Conservation (phyloP, 1,140 invertebrate genomes). For the Venturia canescens region DNA sequence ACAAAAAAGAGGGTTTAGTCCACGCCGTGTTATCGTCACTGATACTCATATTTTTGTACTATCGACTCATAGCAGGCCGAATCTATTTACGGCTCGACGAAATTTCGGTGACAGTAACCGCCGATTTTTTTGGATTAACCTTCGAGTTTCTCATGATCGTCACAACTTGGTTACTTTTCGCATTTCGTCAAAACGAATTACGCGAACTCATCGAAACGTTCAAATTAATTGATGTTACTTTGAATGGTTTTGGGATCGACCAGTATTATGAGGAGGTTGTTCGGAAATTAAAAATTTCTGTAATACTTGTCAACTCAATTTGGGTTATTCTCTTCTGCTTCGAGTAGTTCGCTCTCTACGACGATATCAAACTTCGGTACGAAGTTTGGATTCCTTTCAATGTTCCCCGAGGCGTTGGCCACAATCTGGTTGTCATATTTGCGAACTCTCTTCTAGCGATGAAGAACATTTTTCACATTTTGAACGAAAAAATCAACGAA, state of each 20-base stretch:
- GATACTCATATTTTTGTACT: neutral
- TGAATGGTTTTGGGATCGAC: neutral
- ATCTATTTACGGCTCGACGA: neutral
- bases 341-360: neutral
- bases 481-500: constrained; percentile 2
- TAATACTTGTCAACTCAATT: neutral
- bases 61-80: neutral
- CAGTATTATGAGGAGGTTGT: neutral
- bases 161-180: neutral
- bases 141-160: neutral
- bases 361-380: neutral
- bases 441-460: neutral
- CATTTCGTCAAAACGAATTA: neutral
- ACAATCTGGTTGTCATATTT: constrained; percentile 21
- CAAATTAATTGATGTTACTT: neutral
- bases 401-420: constrained; percentile 10
- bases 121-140: neutral
- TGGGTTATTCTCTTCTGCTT: neutral
- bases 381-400: constrained; percentile 33
- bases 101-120: constrained; percentile 14
- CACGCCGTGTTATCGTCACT: neutral
- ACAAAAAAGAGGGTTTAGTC: neutral
- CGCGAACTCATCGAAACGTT: neutral
- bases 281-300: neutral
- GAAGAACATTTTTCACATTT: neutral